Base-by-base conservation (phyloP, 2,888 invertebrate species). In the Tuberolachnus salignus region DNA sequence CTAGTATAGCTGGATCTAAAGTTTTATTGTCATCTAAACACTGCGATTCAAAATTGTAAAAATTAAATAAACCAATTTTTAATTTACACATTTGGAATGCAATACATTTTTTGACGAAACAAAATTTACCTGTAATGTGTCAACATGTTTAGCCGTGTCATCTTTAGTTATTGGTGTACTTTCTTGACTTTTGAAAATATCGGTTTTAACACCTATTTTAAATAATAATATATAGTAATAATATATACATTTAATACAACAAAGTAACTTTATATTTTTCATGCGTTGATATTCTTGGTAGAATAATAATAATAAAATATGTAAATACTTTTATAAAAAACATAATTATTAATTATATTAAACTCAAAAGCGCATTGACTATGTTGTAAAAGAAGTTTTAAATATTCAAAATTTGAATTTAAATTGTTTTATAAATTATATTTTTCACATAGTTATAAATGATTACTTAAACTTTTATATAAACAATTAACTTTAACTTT, bases 101-200 rank as follows among this genome's bases (percentile, higher is more conserved):
- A 14, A 9, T 46, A 4, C 11, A 8, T 26, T n/a, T 16, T 44
- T 53, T n/a, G n/a, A n/a, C 26, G 6, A 67, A 55, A 1, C 10
- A 46, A 19, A 64, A 44, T 46, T 49, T 69, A 78, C 78, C 21
- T 78, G 78, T 69, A 78, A 42, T 61, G 42, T 6, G 51, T 78
- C 78, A 69, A 61, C 61, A 61, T 23, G 42, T 69, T 59, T 78
- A 19, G 51, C 51, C 1, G n/a, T 42, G 6, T 78, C 67, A 16
- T 75, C 75, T 21, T 69, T 78, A 11, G n/a, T n/a, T n/a, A 49
- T 21, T 8, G 42, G 69, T 21, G 49, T 78, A 51, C 49, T 78
- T 42, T 78, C 78, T 69, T 78, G 78, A 21, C 46, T 67, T 26
- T 49, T 75, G 26, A 69, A 78, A 78, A 78, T 55, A 61, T 78